Percentiles rank a stretch among this genome's conserved stretches.
These are phyloP conservation scores for Clarias gariepinus DNA, from an alignment of 2,113 vertebrate genomes.

Conservation along the genomic window DNA sequence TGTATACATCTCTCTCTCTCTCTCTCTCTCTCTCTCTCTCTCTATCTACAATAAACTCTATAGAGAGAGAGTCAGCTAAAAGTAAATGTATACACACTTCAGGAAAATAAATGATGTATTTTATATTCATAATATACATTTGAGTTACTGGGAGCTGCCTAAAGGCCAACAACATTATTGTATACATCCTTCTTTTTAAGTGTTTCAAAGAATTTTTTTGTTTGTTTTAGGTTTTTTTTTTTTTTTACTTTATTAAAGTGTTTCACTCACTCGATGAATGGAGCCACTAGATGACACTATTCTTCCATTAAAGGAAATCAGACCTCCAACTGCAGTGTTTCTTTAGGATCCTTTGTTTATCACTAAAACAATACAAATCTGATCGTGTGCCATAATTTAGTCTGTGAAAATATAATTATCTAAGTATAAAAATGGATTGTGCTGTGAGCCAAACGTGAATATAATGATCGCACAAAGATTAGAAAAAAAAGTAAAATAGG, in stretches of 20 bases:
- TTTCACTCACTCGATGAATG: neutral
- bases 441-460: neutral
- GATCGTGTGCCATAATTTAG: neutral
- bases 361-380: neutral
- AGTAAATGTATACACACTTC: too few species aligned
- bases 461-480: neutral
- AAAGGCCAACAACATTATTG: neutral
- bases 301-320: constrained; percentile 27
- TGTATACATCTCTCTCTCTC: too few species aligned
- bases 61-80: too few species aligned
- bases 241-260: neutral
- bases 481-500: neutral
- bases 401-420: neutral
- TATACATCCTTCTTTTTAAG: neutral
- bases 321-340: neutral
- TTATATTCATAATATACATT: too few species aligned
- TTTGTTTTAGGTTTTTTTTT: too few species aligned
- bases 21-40: too few species aligned
- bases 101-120: too few species aligned
- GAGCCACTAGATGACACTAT: constrained; percentile 41
- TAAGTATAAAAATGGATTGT: neutral
- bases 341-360: neutral
- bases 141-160: too few species aligned
- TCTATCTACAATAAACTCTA: too few species aligned
- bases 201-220: neutral